These are phyloP conservation scores for Drosophila navojoa DNA, from an alignment of 1,140 invertebrate species.

Conservation along the genomic window DNA sequence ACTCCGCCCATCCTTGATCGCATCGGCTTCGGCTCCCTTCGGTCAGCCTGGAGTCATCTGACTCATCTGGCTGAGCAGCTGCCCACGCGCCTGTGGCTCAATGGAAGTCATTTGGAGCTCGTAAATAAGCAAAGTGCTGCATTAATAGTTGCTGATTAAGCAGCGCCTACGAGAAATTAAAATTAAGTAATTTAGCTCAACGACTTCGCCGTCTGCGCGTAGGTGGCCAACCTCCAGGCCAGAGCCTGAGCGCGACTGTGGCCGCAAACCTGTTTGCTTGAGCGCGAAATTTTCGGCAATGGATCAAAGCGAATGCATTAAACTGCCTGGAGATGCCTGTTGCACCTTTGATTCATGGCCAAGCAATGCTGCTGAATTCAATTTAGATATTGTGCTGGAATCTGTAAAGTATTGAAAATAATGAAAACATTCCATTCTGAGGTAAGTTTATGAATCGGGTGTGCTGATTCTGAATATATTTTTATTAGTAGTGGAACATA, in stretches of 20 bases:
- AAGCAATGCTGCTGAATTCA: too few relatives aligned
- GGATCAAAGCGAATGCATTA: too few relatives aligned
- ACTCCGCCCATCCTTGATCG: not conserved
- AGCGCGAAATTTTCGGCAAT: too few relatives aligned
- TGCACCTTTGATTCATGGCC: too few relatives aligned
- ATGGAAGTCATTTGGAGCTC: conserved; percentile 69
- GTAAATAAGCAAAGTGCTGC: conserved; percentile 72
- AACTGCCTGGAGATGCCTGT: too few relatives aligned
- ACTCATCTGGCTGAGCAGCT: conserved; percentile 17
- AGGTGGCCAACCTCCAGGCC: not conserved
- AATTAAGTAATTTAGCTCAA: conserved; percentile 71
- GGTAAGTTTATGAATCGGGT: too few relatives aligned
- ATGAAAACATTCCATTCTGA: too few relatives aligned
- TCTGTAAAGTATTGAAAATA: too few relatives aligned
- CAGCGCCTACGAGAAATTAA: conserved; percentile 70
- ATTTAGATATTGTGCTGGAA: too few relatives aligned
- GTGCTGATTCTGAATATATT: too few relatives aligned
- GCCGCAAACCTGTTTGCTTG: conserved; percentile 14
- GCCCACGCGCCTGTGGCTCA: conserved; percentile 54
- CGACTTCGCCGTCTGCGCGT: conserved; percentile 6
- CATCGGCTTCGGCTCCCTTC: not conserved
- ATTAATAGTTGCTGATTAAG: conserved; percentile 77
- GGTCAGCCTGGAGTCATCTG: not conserved
- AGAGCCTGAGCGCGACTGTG: not conserved
- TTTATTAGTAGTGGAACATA: too few relatives aligned